Evolutionary conservation across 1,140 invertebrate species (phyloP).

Genomic region (Drosophila grimshawi): DNA sequence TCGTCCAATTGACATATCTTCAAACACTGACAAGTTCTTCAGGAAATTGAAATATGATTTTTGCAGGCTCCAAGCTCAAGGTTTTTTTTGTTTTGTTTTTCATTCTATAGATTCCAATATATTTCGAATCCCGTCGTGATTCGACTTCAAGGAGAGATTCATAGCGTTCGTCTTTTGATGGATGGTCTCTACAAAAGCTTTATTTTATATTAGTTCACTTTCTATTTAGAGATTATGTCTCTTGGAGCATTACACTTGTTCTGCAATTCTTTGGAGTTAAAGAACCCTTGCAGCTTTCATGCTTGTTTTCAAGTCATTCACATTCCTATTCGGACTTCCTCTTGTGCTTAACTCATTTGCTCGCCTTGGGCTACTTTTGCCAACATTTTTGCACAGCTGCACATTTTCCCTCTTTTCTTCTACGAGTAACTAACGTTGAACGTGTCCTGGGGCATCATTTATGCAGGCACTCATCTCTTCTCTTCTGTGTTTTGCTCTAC

Average conservation of each 20-base stretch:
- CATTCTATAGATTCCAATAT: too few species aligned
- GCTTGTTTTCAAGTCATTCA: neutral
- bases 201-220: neutral
- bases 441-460: constrained; percentile 64
- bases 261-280: neutral
- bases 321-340: neutral
- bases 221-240: neutral
- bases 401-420: neutral
- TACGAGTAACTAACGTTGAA: constrained; percentile 9
- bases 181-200: neutral
- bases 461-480: constrained; percentile 44
- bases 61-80: too few species aligned
- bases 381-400: constrained; percentile 33
- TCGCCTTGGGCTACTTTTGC: constrained; percentile 26
- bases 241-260: neutral
- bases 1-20: too few species aligned
- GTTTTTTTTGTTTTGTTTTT: too few species aligned
- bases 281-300: neutral
- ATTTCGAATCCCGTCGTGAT: too few species aligned
- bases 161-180: neutral
- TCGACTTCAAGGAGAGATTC: too few species aligned
- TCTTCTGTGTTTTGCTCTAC: constrained; percentile 36
- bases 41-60: too few species aligned
- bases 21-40: too few species aligned
- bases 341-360: constrained; percentile 18